phyloP scores from a whole-genome alignment of 1,140 invertebrate genomes.

The Agrypnia vestita region DNA sequence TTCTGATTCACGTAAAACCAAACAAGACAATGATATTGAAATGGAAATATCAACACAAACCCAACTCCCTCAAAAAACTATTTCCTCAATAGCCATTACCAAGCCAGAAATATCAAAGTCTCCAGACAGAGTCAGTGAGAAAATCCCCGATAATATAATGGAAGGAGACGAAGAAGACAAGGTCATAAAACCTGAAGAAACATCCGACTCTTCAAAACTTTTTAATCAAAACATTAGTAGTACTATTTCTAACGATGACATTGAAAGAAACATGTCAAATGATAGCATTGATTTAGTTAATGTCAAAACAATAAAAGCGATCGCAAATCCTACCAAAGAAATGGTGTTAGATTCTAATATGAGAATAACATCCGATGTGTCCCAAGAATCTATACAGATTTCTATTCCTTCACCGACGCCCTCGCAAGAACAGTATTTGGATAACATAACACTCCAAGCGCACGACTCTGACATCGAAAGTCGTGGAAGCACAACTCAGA shows the following conservation, averaged over 20 bases:
- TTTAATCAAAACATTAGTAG: constrained; percentile 40
- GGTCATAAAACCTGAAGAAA: constrained; percentile 68
- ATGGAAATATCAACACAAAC: constrained; percentile 71
- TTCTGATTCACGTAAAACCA: constrained; percentile 45
- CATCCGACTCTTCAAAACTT: constrained; percentile 64
- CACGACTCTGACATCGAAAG: constrained; percentile 68
- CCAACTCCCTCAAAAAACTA: constrained; percentile 66
- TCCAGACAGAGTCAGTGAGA: constrained; percentile 71
- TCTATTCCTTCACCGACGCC: constrained; percentile 77
- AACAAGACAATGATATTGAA: constrained; percentile 71
- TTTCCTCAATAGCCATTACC: constrained; percentile 36
- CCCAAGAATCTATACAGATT: constrained; percentile 76
- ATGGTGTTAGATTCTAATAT: constrained; percentile 72
- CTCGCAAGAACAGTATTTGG: constrained; percentile 75
- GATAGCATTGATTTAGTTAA: constrained; percentile 35
- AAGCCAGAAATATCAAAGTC: constrained; percentile 67
- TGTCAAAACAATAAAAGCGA: constrained; percentile 70
- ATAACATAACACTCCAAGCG: constrained; percentile 75
- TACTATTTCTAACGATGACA: constrained; percentile 22
- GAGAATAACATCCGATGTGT: constrained; percentile 71
- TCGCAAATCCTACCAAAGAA: constrained; percentile 71
- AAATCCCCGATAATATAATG: constrained; percentile 73
- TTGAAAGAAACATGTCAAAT: background rate
- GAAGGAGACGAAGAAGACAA: constrained; percentile 72
- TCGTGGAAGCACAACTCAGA: constrained; percentile 64